Base-by-base conservation (phyloP, 2,113 vertebrate genomes). In the Rhagologus leucostigma region DNA sequence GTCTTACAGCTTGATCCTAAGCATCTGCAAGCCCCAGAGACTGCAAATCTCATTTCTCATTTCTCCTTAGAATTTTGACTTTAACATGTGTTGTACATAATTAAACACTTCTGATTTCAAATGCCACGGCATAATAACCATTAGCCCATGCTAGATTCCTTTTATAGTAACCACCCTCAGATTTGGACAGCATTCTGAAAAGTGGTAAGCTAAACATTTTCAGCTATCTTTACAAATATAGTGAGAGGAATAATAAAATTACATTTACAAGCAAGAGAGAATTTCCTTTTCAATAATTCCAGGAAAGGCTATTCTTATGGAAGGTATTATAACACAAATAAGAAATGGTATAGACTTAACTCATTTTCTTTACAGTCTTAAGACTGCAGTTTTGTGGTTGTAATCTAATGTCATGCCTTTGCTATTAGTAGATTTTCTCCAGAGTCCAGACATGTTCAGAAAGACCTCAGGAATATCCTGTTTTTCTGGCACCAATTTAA, bases 391-490 rank as follows among this genome's bases (percentile, higher is more conserved):
- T 96, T 95, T 94, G 85, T 97, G 91, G 91, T 95, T 92, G 73
- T 90, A 96, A 96, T 97, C 82, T 95, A 95, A 94, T 94, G 93
- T 92, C 88, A 91, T 96, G 95, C 85, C 46, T 96, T 96, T 93
- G 73, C 84, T 97, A 95, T 95, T 96, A 95, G 80, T 53, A 95
- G 92, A 93, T 95, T 95, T 97, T 91, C 83, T 95, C 71, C 70
- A 84, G 73, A 97, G 89, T 92, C 89, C 84, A 93, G 80, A 68
- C 4, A 3, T 75, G 16, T 95, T 96, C 77, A 90, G 91, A 96
- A 89, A 94, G 85, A 96, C 76, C 62, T 95, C 89, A 89, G 60
- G 67, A 94, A 93, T 84, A 94, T 91, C 67, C 81, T 94, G 80
- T 13, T 81, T 92, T 92, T 67, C 87, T 95, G 90, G 87, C 69